A percentile compares a stretch with the other conserved stretches of the same genome.
Evolutionary conservation across 2,113 vertebrate genomes (phyloP).

Genomic region (Machaerirhynchus nigripectus): DNA sequence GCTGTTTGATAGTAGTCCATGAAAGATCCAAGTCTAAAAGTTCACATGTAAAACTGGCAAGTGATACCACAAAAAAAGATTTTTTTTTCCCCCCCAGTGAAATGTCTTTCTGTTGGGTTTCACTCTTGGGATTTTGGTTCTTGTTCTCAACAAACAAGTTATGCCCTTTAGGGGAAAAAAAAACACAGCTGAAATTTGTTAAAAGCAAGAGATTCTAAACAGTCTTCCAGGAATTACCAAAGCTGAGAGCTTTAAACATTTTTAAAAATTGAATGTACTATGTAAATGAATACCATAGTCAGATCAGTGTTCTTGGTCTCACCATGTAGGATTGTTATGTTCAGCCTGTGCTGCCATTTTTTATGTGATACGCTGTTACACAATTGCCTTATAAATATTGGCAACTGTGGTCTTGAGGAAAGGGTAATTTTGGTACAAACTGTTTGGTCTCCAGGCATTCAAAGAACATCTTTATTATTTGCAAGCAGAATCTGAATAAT

Average conservation of each 20-base stretch:
- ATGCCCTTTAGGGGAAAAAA: neutral
- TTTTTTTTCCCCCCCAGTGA: neutral
- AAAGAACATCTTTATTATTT: neutral
- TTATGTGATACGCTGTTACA: rapidly evolving
- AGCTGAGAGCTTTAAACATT: neutral
- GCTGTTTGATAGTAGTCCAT: neutral
- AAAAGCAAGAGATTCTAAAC: neutral
- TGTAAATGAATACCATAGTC: neutral
- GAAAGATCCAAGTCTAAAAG: neutral
- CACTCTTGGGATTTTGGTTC: neutral
- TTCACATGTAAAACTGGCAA: neutral
- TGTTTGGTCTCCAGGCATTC: neutral
- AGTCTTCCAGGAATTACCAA: neutral
- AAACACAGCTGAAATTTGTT: neutral
- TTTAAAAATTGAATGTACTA: neutral
- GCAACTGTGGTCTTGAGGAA: neutral
- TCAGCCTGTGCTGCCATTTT: neutral
- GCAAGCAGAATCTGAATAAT: neutral
- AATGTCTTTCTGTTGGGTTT: neutral
- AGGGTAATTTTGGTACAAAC: neutral
- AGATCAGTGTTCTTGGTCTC: neutral
- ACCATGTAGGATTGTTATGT: neutral
- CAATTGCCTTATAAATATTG: neutral
- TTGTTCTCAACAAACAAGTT: neutral
- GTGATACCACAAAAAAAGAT: neutral